Evolutionary conservation across 2,113 vertebrate genomes (phyloP).

Genomic region (Mus pahari): DNA sequence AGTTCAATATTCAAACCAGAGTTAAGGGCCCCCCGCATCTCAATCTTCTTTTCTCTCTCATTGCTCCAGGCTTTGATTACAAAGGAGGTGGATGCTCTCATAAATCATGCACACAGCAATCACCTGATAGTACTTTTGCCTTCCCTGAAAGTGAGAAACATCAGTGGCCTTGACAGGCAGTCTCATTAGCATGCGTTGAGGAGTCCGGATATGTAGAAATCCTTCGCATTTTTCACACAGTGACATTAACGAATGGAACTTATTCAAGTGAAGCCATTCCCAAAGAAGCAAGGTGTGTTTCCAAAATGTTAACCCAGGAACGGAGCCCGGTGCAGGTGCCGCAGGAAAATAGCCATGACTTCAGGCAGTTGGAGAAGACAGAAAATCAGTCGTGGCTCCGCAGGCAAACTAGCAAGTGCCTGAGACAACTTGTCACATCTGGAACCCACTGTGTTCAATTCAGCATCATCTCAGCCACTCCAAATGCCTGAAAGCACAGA

Average conservation of each 20-base stretch:
- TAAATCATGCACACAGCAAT: conserved; percentile 75
- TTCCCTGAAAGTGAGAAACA: conserved; percentile 86
- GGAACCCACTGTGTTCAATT: neutral
- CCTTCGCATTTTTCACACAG: conserved; percentile 22
- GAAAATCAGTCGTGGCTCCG: neutral
- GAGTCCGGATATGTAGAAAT: neutral
- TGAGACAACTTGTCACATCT: neutral
- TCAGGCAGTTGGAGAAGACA: neutral
- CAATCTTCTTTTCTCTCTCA: conserved; percentile 69
- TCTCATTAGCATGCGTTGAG: conserved; percentile 36
- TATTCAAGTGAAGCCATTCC: conserved; percentile 34
- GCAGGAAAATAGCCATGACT: neutral
- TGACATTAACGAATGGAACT: neutral
- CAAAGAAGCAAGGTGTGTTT: neutral
- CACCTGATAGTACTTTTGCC: conserved; percentile 91
- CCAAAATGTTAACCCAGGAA: neutral
- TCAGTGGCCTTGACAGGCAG: conserved; percentile 24
- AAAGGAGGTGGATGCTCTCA: conserved; percentile 21
- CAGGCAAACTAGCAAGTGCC: neutral
- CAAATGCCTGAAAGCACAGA: neutral
- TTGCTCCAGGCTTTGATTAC: neutral
- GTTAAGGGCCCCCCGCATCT: conserved; percentile 74
- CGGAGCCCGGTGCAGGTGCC: neutral
- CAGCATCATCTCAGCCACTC: neutral
- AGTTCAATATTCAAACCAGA: conserved; percentile 56